A percentile compares a stretch with the other conserved stretches of the same genome.
Evolutionary conservation across 2,797 vertebrate genomes (phyloP).

Genomic region (Eulemur albifrons): DNA sequence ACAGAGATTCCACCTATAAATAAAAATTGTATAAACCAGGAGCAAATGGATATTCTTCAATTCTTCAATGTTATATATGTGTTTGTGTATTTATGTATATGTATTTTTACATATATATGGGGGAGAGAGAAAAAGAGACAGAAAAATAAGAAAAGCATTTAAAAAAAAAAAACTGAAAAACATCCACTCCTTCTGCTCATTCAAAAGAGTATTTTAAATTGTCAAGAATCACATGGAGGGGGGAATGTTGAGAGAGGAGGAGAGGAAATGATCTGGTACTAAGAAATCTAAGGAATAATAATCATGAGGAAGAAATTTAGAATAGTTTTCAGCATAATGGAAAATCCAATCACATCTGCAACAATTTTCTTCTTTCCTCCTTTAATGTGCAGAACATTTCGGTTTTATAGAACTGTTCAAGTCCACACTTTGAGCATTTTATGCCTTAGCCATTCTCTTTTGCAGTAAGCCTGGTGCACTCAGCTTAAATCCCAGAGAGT

Average conservation of each 20-base stretch:
- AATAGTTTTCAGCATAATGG: constrained; percentile 67
- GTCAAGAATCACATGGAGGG: constrained; percentile 51
- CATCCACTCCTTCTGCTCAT: constrained; percentile 59
- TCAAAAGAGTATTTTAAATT: constrained; percentile 52
- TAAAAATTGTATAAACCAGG: constrained; percentile 72
- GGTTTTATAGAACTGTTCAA: constrained; percentile 43
- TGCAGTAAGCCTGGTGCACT: constrained; percentile 43
- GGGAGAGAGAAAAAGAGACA: background rate
- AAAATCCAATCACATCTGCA: constrained; percentile 56
- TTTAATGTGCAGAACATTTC: constrained; percentile 62
- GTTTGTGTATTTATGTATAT: background rate
- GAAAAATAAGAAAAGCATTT: constrained; percentile 38
- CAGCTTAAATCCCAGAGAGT: constrained; percentile 74
- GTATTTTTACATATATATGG: too few species aligned
- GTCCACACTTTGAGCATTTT: constrained; percentile 55
- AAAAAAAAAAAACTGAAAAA: constrained; percentile 67
- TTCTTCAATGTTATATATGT: background rate
- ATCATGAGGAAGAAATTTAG: constrained; percentile 59
- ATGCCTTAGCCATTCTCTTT: constrained; percentile 59
- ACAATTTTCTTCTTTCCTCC: constrained; percentile 36
- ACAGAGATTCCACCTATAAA: constrained; percentile 72
- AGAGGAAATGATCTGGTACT: constrained; percentile 50
- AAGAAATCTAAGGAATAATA: constrained; percentile 58
- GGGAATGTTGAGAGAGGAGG: background rate
- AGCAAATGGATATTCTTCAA: constrained; percentile 10